Evolutionary conservation across 2,113 vertebrate species (phyloP).

Genomic region (Crypturellus undulatus): DNA sequence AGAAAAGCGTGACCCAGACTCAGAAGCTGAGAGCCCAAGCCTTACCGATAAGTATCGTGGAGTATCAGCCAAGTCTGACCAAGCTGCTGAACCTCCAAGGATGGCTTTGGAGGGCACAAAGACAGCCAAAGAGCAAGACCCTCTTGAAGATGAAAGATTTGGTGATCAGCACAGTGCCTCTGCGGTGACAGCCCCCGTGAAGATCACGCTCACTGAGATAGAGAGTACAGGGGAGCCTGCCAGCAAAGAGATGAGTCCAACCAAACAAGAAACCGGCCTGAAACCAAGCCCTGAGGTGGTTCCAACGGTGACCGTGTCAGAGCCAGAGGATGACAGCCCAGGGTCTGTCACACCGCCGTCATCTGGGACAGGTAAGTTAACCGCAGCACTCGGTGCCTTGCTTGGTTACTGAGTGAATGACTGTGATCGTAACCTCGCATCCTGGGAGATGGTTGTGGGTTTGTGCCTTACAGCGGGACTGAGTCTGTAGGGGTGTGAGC

Average conservation of each 20-base stretch:
- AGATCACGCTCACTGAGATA: conserved; percentile 87
- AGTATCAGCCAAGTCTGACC: conserved; percentile 52
- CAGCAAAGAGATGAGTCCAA: conserved; percentile 45
- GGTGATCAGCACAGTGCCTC: conserved; percentile 76
- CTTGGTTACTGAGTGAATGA: background rate
- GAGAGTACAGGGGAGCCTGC: conserved; percentile 69
- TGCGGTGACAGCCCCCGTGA: conserved; percentile 81
- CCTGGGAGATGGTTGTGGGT: rapidly evolving
- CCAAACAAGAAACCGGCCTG: conserved; percentile 80
- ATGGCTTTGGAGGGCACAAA: conserved; percentile 15
- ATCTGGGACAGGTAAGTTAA: conserved; percentile 84
- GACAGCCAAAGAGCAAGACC: conserved; percentile 63
- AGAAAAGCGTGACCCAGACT: conserved; percentile 50
- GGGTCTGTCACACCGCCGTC: conserved; percentile 90
- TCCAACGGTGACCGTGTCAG: conserved; percentile 92
- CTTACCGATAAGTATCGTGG: conserved; percentile 60
- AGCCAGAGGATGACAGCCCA: conserved; percentile 95
- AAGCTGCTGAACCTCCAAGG: conserved; percentile 55
- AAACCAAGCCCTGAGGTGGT: conserved; percentile 90
- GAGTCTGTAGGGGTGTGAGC: background rate
- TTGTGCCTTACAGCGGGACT: background rate
- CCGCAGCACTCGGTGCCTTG: too few relatives aligned
- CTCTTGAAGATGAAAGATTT: conserved; percentile 79
- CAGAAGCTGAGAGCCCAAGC: conserved; percentile 74
- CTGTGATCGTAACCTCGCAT: rapidly evolving